phyloP scores from a whole-genome alignment of 2,797 vertebrate genomes.

The Pangasius sanitwongsei region DNA sequence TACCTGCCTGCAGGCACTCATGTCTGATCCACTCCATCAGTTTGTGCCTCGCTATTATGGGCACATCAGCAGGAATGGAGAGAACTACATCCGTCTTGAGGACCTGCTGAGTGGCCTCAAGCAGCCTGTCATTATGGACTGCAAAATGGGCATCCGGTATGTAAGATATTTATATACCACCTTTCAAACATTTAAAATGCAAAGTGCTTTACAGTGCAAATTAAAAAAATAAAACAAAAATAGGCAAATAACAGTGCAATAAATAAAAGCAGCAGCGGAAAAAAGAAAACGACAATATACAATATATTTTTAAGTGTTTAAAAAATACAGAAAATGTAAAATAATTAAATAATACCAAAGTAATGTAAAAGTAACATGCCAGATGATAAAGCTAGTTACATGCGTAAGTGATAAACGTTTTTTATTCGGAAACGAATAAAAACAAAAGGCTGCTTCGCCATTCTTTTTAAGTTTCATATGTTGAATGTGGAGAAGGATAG shows the following conservation, averaged over 20 bases:
- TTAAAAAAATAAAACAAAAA: neutral
- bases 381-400: neutral
- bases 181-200: conserved; percentile 5
- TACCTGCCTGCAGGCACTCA: conserved; percentile 79
- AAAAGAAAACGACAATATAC: neutral
- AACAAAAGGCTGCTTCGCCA: neutral
- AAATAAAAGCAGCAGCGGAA: neutral
- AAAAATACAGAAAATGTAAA: neutral
- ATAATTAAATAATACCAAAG: neutral
- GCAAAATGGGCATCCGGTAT: conserved; percentile 90
- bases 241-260: neutral
- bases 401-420: neutral
- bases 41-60: conserved; percentile 86
- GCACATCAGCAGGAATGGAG: conserved; percentile 74
- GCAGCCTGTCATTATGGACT: conserved; percentile 88
- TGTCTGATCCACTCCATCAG: conserved; percentile 78
- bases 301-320: neutral
- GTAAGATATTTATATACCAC: neutral
- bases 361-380: neutral
- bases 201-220: neutral
- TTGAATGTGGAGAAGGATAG: neutral
- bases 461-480: neutral
- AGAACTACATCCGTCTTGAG: conserved; percentile 84
- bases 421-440: neutral
- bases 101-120: conserved; percentile 84